phyloP scores from a whole-genome alignment of 2,113 vertebrate species.

The Leucosticte australis region DNA sequence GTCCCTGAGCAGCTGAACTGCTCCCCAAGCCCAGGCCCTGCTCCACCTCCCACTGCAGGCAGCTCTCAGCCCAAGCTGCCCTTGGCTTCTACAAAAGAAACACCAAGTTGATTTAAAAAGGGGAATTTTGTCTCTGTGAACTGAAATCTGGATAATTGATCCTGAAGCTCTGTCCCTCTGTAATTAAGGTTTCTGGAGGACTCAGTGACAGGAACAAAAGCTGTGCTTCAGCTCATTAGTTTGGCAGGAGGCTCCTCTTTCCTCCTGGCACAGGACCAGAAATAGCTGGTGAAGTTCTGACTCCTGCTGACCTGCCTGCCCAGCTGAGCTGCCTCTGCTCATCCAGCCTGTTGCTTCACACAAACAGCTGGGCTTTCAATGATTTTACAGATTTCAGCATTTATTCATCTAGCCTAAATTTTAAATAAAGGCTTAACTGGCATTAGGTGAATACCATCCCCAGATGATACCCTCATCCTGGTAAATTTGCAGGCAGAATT shows the following conservation, averaged over 20 bases:
- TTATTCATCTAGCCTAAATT: neutral
- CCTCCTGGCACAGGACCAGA: neutral
- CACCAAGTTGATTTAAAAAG: neutral
- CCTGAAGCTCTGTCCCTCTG: neutral
- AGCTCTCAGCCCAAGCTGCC: neutral
- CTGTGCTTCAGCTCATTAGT: neutral
- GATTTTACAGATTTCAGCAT: neutral
- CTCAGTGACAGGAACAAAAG: neutral
- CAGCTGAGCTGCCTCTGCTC: conserved; percentile 10
- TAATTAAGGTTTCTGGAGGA: neutral
- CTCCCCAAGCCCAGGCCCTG: neutral
- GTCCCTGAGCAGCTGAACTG: accelerated
- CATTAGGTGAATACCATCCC: neutral
- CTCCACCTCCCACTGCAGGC: neutral
- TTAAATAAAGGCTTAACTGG: neutral
- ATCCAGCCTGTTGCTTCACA: neutral
- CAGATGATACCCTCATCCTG: neutral
- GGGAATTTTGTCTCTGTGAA: neutral
- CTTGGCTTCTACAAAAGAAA: neutral
- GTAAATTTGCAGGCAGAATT: neutral
- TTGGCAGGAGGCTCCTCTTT: conserved; percentile 4
- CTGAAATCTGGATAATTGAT: neutral
- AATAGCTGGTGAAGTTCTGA: neutral
- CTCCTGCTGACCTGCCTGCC: neutral
- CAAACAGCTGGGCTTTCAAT: neutral